Evolutionary conservation across 1,140 invertebrate genomes (phyloP), one percentile per base, ranked within the genome.

Genomic region (Papilio aristodemus): DNA sequence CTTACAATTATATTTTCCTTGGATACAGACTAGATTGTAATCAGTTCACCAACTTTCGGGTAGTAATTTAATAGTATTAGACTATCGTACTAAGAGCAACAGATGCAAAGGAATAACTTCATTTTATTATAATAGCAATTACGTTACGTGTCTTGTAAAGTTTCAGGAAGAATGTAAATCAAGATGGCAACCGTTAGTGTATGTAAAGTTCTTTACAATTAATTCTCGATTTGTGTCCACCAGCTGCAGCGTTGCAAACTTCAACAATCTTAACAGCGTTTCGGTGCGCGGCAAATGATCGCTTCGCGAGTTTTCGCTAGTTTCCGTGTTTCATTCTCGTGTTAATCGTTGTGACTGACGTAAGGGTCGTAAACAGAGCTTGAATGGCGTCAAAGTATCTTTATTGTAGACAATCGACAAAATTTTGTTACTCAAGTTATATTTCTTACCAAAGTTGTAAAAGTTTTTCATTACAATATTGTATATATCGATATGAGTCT

Each of bases 291-390:
- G 46, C 19, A 54, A 54, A 54, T 54, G 46, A 22, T 22, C 10
- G 19, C 10, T 54, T 22, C 17, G 46, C 19, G 19, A 17, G 9
- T 11, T 4, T 11, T 10, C 22, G 19, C 19, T 11, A 11, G 46
- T 11, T 54, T 54, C 46, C 46, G 19, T 54, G 46, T 54, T 54
- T 11, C 19, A 54, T 54, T 54, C 46, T 54, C 19, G 46, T 54
- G 17, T 22, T 22, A 54, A 54, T 54, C 19, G 46, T 25, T 19
- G 9, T 25, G 46, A 54, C 19, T 13, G 43, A 50, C 46, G 46
- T 54, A 54, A 54, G 17, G 19, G 46, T 54, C 46, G 46, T 22
- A 54, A 54, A 22, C 46, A 22, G 17, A 54, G 19, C 19, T 54
- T 25, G 46, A 54, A 54, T 54, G 17, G 22, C 19, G 46, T 22